A percentile compares a stretch with the other conserved stretches of the same genome.
These are phyloP conservation scores for Chrysogorgia sp. DNA, from an alignment of 92 coral and sea anemone genomes.

Conservation along the genomic window DNA sequence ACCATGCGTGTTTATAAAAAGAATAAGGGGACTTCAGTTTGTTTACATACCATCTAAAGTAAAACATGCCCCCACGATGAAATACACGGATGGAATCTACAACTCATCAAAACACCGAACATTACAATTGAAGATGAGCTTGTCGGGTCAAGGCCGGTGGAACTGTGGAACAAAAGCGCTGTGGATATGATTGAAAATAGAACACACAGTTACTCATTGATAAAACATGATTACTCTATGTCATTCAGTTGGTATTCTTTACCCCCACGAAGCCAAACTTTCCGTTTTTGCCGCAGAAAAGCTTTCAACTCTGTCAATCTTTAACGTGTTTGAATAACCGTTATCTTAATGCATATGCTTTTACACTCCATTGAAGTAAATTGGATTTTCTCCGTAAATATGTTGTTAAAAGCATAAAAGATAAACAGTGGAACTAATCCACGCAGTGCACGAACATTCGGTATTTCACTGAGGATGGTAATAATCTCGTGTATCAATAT, in stretches of 20 bases:
- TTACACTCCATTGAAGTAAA: background rate
- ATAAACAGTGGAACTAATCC: too few relatives aligned
- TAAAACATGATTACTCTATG: background rate
- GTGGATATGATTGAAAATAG: too few relatives aligned
- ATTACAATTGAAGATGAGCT: too few relatives aligned
- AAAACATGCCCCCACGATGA: constrained; percentile 36
- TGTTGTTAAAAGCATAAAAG: background rate
- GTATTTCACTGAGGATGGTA: too few relatives aligned
- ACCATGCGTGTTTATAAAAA: constrained; percentile 13
- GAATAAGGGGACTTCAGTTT: constrained; percentile 5
- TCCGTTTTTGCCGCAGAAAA: background rate
- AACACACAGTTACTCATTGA: too few relatives aligned
- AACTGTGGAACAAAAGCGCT: too few relatives aligned
- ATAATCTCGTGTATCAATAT: constrained; percentile 22
- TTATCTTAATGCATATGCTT: background rate
- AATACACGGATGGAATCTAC: too few relatives aligned
- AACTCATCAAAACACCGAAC: too few relatives aligned
- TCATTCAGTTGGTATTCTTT: background rate
- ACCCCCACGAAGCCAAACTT: background rate
- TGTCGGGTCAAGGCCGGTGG: too few relatives aligned
- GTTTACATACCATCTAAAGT: constrained; percentile 25
- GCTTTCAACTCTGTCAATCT: background rate
- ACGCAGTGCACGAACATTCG: too few relatives aligned
- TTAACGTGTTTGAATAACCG: background rate
- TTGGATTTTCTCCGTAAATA: background rate